Percentiles rank a stretch among this genome's conserved stretches.
phyloP scores from a whole-genome alignment of 2,888 invertebrate genomes.

The Baronia brevicornis region DNA sequence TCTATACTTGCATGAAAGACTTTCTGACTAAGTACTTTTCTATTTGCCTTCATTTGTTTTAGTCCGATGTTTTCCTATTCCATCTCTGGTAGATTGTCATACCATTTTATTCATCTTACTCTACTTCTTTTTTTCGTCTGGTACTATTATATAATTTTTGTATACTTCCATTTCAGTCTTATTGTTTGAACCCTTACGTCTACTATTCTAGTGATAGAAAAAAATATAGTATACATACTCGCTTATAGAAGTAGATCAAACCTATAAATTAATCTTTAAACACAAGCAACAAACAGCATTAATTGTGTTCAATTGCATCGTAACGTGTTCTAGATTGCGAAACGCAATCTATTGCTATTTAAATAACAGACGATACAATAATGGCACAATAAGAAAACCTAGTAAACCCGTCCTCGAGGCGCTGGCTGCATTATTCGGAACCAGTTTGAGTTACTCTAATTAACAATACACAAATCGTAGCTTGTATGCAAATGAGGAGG shows the following conservation, averaged over 20 bases:
- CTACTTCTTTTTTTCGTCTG: too few relatives aligned
- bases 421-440: slow-evolving; percentile 53
- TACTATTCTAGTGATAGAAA: too few relatives aligned
- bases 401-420: slow-evolving; percentile 39
- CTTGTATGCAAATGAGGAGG: slow-evolving; percentile 70
- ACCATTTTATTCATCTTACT: too few relatives aligned
- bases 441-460: slow-evolving; percentile 72
- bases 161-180: too few relatives aligned
- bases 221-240: too few relatives aligned
- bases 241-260: slow-evolving; percentile 17
- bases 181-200: too few relatives aligned
- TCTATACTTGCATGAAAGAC: too few relatives aligned
- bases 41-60: too few relatives aligned
- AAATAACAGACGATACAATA: slow-evolving; percentile 71
- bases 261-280: slow-evolving; percentile 43
- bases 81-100: too few relatives aligned
- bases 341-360: slow-evolving; percentile 65
- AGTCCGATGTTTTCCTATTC: too few relatives aligned
- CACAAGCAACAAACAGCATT: slow-evolving; percentile 62
- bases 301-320: slow-evolving; percentile 65
- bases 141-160: too few relatives aligned
- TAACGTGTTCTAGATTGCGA: slow-evolving; percentile 33
- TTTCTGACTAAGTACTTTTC: too few relatives aligned
- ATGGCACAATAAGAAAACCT: slow-evolving; percentile 59
- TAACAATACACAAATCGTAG: slow-evolving; percentile 75